A percentile compares a stretch with the other conserved stretches of the same genome.
Evolutionary conservation across 2,113 vertebrate genomes (phyloP).

Genomic region (Daphoenositta chrysoptera): DNA sequence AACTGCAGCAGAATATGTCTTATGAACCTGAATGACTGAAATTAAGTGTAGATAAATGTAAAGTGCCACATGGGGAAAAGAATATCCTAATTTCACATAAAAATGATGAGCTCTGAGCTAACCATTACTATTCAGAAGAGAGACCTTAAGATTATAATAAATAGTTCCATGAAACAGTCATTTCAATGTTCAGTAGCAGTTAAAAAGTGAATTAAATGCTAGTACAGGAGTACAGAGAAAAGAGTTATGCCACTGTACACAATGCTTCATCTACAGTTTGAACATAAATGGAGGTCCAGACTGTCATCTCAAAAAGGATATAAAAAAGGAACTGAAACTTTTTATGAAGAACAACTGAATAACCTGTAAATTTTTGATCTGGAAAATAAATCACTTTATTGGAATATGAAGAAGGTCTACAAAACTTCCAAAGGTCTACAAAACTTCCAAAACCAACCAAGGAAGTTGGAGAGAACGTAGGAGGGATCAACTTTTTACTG

Average conservation of each 20-base stretch:
- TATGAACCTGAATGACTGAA: neutral
- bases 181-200: neutral
- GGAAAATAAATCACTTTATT: neutral
- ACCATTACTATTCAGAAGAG: conserved; percentile 30
- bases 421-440: neutral
- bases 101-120: conserved; percentile 1
- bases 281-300: neutral
- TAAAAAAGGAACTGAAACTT: neutral
- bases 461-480: accelerated
- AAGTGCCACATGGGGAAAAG: conserved; percentile 1
- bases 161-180: neutral
- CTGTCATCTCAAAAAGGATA: neutral
- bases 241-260: neutral
- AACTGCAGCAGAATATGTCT: neutral
- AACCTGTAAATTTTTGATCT: neutral
- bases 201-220: neutral
- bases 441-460: too few species aligned
- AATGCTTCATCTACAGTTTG: neutral
- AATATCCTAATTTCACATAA: conserved; percentile 22
- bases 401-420: neutral
- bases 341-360: neutral
- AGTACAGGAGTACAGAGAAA: neutral
- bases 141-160: neutral
- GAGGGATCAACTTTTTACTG: neutral
- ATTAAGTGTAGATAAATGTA: conserved; percentile 14